Conservation (phyloP, 2,888 invertebrate genomes). For the Antitype chi region DNA sequence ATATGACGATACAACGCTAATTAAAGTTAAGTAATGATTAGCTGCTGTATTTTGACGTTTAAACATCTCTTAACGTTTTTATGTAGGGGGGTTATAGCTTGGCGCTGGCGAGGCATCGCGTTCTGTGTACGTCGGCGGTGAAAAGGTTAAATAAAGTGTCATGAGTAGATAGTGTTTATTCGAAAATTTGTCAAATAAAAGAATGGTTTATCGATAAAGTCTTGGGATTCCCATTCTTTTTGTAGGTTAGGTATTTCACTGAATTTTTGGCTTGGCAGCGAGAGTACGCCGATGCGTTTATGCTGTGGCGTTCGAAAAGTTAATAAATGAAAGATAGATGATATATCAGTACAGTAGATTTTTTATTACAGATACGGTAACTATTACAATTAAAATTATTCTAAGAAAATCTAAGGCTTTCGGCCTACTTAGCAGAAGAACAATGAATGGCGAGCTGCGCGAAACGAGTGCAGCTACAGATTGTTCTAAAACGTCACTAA, state of each 20-base stretch:
- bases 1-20: too few species aligned
- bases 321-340: slow-evolving; percentile 16
- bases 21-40: too few species aligned
- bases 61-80: too few species aligned
- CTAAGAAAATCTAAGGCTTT: slow-evolving; percentile 6
- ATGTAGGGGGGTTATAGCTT: too few species aligned
- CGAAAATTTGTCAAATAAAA: too few species aligned
- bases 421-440: slow-evolving; percentile 8
- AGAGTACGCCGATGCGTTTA: not conserved
- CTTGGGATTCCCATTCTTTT: not conserved
- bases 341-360: slow-evolving; percentile 34
- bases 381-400: slow-evolving; percentile 33
- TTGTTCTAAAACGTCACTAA: not conserved
- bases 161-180: too few species aligned
- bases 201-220: not conserved
- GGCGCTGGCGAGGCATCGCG: too few species aligned
- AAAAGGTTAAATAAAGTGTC: too few species aligned
- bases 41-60: too few species aligned
- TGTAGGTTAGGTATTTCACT: not conserved
- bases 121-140: too few species aligned
- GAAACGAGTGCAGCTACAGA: not conserved
- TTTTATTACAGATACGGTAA: slow-evolving; percentile 44
- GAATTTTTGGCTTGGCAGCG: not conserved
- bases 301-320: not conserved
- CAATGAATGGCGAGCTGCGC: not conserved